Percentiles rank a stretch among this genome's conserved stretches.
These are phyloP conservation scores for Drosophila imparisetae DNA, from an alignment of 2,888 invertebrate species.

Conservation along the genomic window DNA sequence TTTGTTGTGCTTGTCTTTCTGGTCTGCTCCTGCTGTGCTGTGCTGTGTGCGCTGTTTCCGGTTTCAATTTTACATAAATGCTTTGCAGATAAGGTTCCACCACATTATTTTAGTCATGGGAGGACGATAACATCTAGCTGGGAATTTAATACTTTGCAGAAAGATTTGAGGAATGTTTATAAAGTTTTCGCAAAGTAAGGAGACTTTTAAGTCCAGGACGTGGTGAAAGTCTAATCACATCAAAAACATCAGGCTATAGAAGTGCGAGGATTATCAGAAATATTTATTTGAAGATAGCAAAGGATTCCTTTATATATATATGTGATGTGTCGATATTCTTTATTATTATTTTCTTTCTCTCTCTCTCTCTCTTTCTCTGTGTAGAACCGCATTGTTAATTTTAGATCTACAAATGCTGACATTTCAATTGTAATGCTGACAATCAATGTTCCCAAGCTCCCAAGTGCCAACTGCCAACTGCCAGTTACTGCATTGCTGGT, in stretches of 20 bases:
- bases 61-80: slow-evolving; percentile 69
- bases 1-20: slow-evolving; percentile 11
- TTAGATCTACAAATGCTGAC: slow-evolving; percentile 49
- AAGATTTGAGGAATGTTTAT: not conserved
- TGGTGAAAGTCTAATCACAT: not conserved
- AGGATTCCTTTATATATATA: not conserved
- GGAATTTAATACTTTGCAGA: not conserved
- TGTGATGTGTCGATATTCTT: not conserved
- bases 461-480: slow-evolving; percentile 10
- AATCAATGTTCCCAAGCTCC: slow-evolving; percentile 3
- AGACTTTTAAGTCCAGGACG: not conserved
- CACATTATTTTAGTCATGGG: slow-evolving; percentile 35
- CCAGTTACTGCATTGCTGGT: slow-evolving; percentile 9
- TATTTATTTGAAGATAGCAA: not conserved
- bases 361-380: not conserved
- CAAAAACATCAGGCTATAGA: not conserved
- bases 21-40: not conserved
- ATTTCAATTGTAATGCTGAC: slow-evolving; percentile 48
- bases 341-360: not conserved
- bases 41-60: slow-evolving; percentile 53
- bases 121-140: not conserved
- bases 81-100: slow-evolving; percentile 52
- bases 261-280: not conserved
- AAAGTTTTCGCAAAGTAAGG: not conserved
- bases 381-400: slow-evolving; percentile 26